phyloP scores from a whole-genome alignment of 2,888 invertebrate species.

The Eucera pruinosa region DNA sequence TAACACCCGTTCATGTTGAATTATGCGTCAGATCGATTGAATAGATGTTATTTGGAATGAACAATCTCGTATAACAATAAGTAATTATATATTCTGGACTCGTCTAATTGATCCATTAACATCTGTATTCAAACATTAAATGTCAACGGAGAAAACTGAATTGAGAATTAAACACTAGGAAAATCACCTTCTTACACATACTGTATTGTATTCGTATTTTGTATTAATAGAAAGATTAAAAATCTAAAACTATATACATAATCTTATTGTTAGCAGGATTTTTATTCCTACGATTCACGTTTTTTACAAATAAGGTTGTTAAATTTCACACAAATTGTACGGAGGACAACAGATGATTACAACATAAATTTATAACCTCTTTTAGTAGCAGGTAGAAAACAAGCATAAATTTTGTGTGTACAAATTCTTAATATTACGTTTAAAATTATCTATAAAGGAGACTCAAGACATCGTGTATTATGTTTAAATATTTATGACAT shows the following conservation, averaged over 20 bases:
- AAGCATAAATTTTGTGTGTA: no score
- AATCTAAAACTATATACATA: background rate
- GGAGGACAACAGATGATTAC: no score
- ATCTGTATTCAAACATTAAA: background rate
- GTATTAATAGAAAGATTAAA: background rate
- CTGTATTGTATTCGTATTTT: background rate
- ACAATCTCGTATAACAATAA: background rate
- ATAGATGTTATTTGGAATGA: background rate
- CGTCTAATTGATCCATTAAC: conserved; percentile 3
- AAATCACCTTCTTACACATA: background rate
- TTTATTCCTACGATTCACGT: no score
- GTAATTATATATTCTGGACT: conserved; percentile 1
- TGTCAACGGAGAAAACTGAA: background rate
- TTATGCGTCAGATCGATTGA: conserved; percentile 20
- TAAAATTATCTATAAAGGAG: no score
- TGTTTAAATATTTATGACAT: no score
- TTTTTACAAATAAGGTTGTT: no score
- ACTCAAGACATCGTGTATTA: no score
- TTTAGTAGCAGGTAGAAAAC: no score
- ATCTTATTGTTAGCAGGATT: no score
- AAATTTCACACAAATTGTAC: no score
- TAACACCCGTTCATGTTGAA: conserved; percentile 7
- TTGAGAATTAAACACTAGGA: background rate
- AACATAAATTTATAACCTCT: no score
- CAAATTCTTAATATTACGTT: no score